phyloP scores from a whole-genome alignment of 37 sponge, comb jelly and placozoan genomes.

The Dysidea cf. avara region DNA sequence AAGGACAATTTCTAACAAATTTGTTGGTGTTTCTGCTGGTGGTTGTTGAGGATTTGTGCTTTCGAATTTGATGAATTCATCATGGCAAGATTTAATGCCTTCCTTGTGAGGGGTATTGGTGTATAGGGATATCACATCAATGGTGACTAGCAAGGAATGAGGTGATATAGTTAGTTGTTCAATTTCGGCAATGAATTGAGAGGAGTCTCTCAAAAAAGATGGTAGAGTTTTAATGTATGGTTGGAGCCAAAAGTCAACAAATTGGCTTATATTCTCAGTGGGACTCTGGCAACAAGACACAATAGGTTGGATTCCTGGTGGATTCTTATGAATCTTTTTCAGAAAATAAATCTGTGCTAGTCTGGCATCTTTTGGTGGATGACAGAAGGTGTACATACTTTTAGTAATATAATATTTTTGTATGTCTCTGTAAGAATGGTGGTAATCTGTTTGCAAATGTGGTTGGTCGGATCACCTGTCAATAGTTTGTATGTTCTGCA shows the following conservation, averaged over 20 bases:
- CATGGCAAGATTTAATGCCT: too few species aligned
- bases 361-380: too few species aligned
- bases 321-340: too few species aligned
- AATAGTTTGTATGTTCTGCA: slow-evolving; percentile 15
- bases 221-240: neutral
- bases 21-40: too few species aligned
- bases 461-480: neutral
- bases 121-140: slow-evolving; percentile 29
- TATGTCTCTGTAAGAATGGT: neutral
- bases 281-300: too few species aligned
- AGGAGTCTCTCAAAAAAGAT: neutral
- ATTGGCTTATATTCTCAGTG: too few species aligned
- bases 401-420: too few species aligned
- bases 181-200: neutral
- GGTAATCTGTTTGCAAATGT: slow-evolving; percentile 3
- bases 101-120: slow-evolving; percentile 28
- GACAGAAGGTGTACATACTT: too few species aligned
- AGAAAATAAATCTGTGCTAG: too few species aligned
- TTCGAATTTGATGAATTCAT: too few species aligned
- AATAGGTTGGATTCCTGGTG: too few species aligned
- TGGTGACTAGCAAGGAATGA: slow-evolving; percentile 17
- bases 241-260: neutral
- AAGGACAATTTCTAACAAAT: too few species aligned
- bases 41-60: neutral
- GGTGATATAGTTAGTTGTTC: neutral